phyloP scores from a whole-genome alignment of 2,888 invertebrate species.

The Branchellion lobata region DNA sequence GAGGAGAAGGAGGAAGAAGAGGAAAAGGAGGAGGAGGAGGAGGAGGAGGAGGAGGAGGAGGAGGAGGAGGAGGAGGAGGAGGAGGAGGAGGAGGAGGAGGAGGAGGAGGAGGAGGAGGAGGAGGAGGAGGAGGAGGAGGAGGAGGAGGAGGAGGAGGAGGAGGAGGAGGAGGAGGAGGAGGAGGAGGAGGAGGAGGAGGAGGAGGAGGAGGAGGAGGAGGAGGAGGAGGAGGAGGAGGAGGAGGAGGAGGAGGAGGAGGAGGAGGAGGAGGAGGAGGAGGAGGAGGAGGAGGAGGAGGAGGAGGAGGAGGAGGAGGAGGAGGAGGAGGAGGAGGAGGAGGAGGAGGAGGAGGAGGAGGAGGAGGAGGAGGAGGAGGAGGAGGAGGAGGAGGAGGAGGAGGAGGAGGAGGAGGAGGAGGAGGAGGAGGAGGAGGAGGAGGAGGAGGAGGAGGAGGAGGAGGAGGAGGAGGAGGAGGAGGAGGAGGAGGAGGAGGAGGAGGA shows the following conservation, averaged over 20 bases:
- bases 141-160: background rate
- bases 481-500: background rate
- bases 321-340: background rate
- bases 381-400: background rate
- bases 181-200: conserved; percentile 39
- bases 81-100: background rate
- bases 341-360: background rate
- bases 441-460: background rate
- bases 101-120: background rate
- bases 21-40: conserved; percentile 18
- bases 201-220: conserved; percentile 27
- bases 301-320: conserved; percentile 12
- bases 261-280: no score
- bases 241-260: no score
- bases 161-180: conserved; percentile 27
- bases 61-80: background rate
- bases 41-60: background rate
- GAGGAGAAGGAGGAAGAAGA: background rate
- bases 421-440: background rate
- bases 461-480: background rate
- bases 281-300: background rate
- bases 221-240: conserved; percentile 41
- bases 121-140: conserved; percentile 21
- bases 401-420: background rate
- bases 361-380: background rate